Evolutionary conservation across 2,113 vertebrate genomes (phyloP).

Genomic region (Ranitomeya imitator): DNA sequence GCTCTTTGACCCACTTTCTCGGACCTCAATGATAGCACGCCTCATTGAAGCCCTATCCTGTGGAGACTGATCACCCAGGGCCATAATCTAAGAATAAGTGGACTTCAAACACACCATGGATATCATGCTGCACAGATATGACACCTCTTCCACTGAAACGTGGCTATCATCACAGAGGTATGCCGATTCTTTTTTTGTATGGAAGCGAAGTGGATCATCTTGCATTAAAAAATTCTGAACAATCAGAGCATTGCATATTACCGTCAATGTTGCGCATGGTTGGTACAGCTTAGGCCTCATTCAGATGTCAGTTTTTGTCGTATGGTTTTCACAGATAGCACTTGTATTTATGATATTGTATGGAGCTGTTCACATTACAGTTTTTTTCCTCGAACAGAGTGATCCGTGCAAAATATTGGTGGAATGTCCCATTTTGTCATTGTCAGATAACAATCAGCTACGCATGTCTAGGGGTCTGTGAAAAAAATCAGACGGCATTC

Average conservation of each 20-base stretch:
- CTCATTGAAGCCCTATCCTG: not conserved
- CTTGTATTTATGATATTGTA: too few species aligned
- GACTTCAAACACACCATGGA: constrained; percentile 38
- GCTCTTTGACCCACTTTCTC: constrained; percentile 30
- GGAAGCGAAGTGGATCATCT: not conserved
- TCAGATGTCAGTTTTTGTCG: not conserved
- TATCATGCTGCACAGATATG: constrained; percentile 16
- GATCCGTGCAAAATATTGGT: too few species aligned
- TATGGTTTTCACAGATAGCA: not conserved
- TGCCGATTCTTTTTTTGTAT: not conserved
- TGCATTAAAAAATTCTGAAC: not conserved
- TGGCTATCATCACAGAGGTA: not conserved
- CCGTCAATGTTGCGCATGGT: not conserved
- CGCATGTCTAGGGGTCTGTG: too few species aligned
- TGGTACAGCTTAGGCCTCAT: not conserved
- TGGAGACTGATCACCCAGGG: constrained; percentile 2
- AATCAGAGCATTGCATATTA: not conserved
- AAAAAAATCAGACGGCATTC: too few species aligned
- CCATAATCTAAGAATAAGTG: constrained; percentile 36
- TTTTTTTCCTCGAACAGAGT: too few species aligned
- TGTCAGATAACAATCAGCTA: too few species aligned
- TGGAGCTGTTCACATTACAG: too few species aligned
- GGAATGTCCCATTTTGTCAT: too few species aligned
- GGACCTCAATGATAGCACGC: not conserved
- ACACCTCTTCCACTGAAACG: not conserved